Evolutionary conservation across 2,113 vertebrate genomes (phyloP).

Genomic region (Phrynosoma blainvillii): DNA sequence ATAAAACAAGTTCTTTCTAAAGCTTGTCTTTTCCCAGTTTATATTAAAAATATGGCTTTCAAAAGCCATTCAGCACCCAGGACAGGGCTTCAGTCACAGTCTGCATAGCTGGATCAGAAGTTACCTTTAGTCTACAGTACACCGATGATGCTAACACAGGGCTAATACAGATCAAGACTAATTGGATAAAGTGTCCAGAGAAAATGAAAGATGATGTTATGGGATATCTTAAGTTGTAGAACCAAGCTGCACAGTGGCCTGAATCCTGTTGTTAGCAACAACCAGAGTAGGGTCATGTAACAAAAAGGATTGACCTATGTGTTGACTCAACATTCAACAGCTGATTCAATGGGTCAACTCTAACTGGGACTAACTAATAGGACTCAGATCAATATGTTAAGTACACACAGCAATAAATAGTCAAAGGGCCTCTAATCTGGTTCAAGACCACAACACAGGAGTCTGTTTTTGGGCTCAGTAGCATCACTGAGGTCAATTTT

Average conservation of each 20-base stretch:
- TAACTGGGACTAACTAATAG: too few relatives aligned
- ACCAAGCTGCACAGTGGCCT: background rate
- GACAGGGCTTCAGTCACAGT: slow-evolving; percentile 47
- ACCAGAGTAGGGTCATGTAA: too few relatives aligned
- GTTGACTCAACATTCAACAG: too few relatives aligned
- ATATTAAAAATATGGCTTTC: accelerated
- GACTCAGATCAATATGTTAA: too few relatives aligned
- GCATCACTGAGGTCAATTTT: background rate
- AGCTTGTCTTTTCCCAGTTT: background rate
- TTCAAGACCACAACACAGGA: background rate
- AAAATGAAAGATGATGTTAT: too few relatives aligned
- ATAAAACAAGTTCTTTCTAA: background rate
- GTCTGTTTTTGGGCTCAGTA: background rate
- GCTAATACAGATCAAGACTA: too few relatives aligned
- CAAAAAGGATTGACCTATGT: too few relatives aligned
- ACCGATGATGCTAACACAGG: background rate
- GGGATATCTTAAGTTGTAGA: background rate
- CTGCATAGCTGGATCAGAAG: background rate
- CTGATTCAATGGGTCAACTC: too few relatives aligned
- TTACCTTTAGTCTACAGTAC: background rate
- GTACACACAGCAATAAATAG: background rate
- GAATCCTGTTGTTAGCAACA: too few relatives aligned
- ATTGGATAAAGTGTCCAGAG: background rate
- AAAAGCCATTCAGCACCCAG: slow-evolving; percentile 59
- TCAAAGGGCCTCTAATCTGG: background rate